Base-by-base conservation (phyloP, 53 echinoderm and acorn worm genomes). In the Holothuria scabra region DNA sequence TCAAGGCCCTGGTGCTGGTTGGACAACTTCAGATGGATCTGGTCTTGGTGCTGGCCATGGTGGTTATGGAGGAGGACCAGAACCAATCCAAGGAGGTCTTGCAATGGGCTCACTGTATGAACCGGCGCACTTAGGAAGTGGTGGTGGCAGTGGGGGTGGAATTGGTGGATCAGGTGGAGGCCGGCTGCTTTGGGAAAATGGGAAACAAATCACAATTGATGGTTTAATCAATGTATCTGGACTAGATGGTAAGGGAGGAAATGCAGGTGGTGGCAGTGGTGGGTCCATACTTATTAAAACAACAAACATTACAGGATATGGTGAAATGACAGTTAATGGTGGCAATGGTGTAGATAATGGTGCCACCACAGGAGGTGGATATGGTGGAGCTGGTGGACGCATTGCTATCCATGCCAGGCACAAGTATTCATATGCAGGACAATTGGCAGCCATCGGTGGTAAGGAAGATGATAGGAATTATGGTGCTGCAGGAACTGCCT, bases 21-120 rank as follows among this genome's bases (percentile, higher is more conserved):
- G 84, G 80, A 90, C 95, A 22, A 85, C 88, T 32, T 86, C 22
- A 31, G 84, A 87, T 57, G 89, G 89, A 9, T 66, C 88, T 30
- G 95, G 95, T 29, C 81, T 74, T 81, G 95, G 95, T 46, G 95
- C 90, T 8, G 95, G 95, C 30, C 92, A 92, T 84, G 95, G 95
- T 64, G 95, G 95, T 13, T 69, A 90, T 68, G 95, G 95, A 74
- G 95, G 95, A 57, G 92, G 90, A 44, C 92, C 92, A 72, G 81
- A 93, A 55, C 90, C 92, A 58, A 2, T 56, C 3, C 84, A 89
- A 66, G 92, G 95, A 67, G 95, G 95, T 8, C 71, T 83, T 60
- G 84, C 92, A 1, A 92, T 92, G 80, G 95, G 92, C 56, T 92
- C 92, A 59, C 58, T 95, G 38, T 95, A 92, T 71, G 75, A 66